These are phyloP conservation scores for Lasioglossum oenotherae DNA, from an alignment of 2,888 invertebrate genomes.

Conservation along the genomic window DNA sequence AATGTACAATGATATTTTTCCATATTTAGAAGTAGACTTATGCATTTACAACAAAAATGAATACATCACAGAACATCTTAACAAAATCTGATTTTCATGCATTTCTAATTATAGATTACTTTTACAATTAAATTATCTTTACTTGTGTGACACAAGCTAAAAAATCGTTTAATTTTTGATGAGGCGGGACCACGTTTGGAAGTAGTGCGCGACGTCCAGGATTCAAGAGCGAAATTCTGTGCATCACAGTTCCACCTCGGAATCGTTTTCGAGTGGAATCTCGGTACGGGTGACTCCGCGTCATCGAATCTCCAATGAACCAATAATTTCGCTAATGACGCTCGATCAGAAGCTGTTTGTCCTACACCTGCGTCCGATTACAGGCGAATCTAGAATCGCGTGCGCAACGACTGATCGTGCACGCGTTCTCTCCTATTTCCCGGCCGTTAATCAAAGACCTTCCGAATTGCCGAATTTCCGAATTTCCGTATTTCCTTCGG, in stretches of 20 bases:
- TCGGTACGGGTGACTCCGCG: constrained; percentile 16
- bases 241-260: constrained; percentile 33
- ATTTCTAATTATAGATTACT: too few relatives aligned
- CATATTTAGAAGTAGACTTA: too few relatives aligned
- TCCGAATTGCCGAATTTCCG: constrained; percentile 13
- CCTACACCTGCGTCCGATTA: constrained; percentile 59
- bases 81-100: too few relatives aligned
- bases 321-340: constrained; percentile 69
- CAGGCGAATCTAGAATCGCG: constrained; percentile 28
- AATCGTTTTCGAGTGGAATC: constrained; percentile 24
- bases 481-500: constrained; percentile 18
- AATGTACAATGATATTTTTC: too few relatives aligned
- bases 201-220: too few relatives aligned
- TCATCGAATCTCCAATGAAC: constrained; percentile 65
- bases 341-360: constrained; percentile 68
- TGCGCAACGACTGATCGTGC: constrained; percentile 33
- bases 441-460: constrained; percentile 38
- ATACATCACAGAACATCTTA: too few relatives aligned
- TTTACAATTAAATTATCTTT: too few relatives aligned
- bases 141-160: too few relatives aligned
- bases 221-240: constrained; percentile 20
- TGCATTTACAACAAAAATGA: too few relatives aligned
- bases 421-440: constrained; percentile 12
- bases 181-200: too few relatives aligned
- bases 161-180: too few relatives aligned